Evolutionary conservation across 2,113 vertebrate species (phyloP).

Genomic region (Hydropotes inermis): DNA sequence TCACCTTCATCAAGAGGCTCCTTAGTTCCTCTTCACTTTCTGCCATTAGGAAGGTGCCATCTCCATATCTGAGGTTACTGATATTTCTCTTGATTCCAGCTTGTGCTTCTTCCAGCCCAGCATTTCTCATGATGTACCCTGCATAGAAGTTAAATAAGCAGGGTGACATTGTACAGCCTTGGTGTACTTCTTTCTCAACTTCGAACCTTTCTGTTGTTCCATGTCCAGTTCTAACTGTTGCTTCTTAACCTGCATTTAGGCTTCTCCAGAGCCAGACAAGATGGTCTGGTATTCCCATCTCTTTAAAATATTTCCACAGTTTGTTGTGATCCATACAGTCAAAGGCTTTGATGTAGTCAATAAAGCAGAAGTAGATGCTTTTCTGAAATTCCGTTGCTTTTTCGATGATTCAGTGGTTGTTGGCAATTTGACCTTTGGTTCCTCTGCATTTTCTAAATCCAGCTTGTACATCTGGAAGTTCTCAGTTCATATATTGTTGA

Average conservation of each 20-base stretch:
- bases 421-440: background rate
- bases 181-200: background rate
- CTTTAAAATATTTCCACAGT: background rate
- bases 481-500: background rate
- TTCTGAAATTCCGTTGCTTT: background rate
- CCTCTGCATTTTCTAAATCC: background rate
- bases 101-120: background rate
- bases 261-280: background rate
- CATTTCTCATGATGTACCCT: background rate
- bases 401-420: accelerated
- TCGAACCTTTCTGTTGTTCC: background rate
- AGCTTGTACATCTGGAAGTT: background rate
- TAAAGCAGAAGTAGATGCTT: background rate
- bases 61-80: background rate
- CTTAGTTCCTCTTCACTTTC: background rate
- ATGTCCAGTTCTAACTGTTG: background rate
- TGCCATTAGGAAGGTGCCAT: background rate
- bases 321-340: background rate
- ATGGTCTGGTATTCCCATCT: background rate
- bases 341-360: background rate
- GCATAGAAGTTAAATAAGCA: background rate
- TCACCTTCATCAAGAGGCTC: background rate
- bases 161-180: background rate
- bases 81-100: background rate
- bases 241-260: background rate